Conservation (phyloP, 2,113 vertebrate genomes). For the Centropus bengalensis region DNA sequence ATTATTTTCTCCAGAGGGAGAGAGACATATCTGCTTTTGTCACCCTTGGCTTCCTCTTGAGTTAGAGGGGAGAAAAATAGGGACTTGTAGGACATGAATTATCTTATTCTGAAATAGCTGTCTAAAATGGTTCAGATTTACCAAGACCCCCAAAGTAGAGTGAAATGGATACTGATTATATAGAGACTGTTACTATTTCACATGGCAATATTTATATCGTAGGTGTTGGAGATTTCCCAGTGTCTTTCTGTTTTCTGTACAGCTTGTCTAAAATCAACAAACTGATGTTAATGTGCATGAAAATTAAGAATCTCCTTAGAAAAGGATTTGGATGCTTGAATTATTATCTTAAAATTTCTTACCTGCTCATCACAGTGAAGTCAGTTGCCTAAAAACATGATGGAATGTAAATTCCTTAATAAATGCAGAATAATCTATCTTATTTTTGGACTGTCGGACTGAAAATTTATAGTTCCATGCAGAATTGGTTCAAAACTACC, state of each 20-base stretch:
- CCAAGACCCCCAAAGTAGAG: background rate
- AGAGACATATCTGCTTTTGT: background rate
- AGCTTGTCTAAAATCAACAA: background rate
- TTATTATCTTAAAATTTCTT: background rate
- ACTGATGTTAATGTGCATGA: background rate
- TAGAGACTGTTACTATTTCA: background rate
- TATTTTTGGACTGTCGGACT: conserved; percentile 36
- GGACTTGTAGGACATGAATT: background rate
- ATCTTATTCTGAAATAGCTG: background rate
- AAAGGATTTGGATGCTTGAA: background rate
- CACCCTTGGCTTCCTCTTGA: background rate
- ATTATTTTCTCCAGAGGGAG: background rate
- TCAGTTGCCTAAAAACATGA: background rate
- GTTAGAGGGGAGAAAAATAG: background rate
- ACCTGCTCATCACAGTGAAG: background rate
- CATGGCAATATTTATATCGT: background rate
- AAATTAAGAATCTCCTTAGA: background rate
- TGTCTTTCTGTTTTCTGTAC: background rate
- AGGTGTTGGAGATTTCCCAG: background rate
- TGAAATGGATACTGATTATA: background rate
- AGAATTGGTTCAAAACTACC: conserved; percentile 19
- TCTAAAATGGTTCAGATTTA: background rate
- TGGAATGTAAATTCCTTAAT: background rate
- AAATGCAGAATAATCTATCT: background rate
- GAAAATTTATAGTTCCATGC: conserved; percentile 17